These are phyloP conservation scores for Microdon myrmicae DNA, from an alignment of 2,888 invertebrate species.

Conservation along the genomic window DNA sequence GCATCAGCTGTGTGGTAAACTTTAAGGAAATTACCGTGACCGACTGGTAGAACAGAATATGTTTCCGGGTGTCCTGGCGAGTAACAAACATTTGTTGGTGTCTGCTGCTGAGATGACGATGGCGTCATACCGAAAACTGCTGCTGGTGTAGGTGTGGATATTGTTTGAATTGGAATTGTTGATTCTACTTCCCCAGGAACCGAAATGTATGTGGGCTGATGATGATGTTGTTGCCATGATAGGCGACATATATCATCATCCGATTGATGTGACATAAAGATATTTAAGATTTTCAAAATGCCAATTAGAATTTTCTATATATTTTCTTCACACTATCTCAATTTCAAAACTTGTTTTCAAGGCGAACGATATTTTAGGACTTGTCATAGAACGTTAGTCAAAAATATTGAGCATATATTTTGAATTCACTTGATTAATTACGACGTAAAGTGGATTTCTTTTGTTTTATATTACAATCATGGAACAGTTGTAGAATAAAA, in stretches of 20 bases:
- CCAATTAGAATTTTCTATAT: constrained; percentile 24
- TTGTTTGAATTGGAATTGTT: constrained; percentile 15
- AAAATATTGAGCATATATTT: not conserved
- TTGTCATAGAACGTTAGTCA: not conserved
- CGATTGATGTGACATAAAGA: constrained; percentile 29
- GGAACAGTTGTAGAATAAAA: constrained; percentile 23
- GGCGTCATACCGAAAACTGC: constrained; percentile 18
- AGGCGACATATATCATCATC: constrained; percentile 32
- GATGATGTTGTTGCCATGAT: constrained; percentile 35
- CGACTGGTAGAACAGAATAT: constrained; percentile 64
- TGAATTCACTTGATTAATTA: not conserved
- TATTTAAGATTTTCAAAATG: constrained; percentile 5
- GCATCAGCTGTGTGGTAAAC: constrained; percentile 64
- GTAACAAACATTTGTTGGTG: constrained; percentile 32
- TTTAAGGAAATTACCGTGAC: constrained; percentile 65
- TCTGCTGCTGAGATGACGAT: constrained; percentile 13
- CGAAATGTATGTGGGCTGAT: constrained; percentile 20
- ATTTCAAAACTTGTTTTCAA: too few relatives aligned
- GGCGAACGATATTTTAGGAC: too few relatives aligned
- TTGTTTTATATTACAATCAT: constrained; percentile 24
- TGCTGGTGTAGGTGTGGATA: constrained; percentile 5
- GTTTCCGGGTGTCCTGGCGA: constrained; percentile 59
- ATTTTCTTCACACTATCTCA: constrained; percentile 6
- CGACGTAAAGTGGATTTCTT: constrained; percentile 4
- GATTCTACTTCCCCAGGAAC: constrained; percentile 26